A percentile compares a stretch with the other conserved stretches of the same genome.
Evolutionary conservation across 1,140 invertebrate species (phyloP).

Genomic region (Coelopa frigida): DNA sequence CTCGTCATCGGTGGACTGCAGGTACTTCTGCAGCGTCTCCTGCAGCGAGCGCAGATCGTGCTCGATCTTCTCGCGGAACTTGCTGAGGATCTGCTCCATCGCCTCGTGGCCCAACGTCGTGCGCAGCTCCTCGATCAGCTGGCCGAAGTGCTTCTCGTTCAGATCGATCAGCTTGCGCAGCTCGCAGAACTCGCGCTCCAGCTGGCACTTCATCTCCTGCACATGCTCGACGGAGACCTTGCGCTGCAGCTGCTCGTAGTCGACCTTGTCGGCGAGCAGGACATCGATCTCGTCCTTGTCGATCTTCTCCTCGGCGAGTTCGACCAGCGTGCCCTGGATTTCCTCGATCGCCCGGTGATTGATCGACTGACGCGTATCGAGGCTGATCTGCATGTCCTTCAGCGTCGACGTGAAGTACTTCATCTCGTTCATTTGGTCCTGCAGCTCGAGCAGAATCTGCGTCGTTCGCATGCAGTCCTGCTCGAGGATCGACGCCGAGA

Average conservation of each 20-base stretch:
- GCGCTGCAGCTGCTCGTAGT: slow-evolving; percentile 54
- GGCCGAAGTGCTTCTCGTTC: slow-evolving; percentile 56
- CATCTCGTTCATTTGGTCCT: slow-evolving; percentile 20
- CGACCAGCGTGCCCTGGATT: slow-evolving; percentile 23
- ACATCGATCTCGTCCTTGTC: slow-evolving; percentile 61
- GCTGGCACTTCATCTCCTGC: slow-evolving; percentile 56
- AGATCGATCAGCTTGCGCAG: slow-evolving; percentile 54
- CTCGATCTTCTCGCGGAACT: slow-evolving; percentile 59
- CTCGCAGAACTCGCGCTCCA: slow-evolving; percentile 55
- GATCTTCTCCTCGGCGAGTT: slow-evolving; percentile 46
- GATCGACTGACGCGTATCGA: background rate
- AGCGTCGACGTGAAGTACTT: slow-evolving; percentile 8
- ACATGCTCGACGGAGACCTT: slow-evolving; percentile 67
- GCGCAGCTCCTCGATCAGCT: slow-evolving; percentile 58
- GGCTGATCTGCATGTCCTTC: slow-evolving; percentile 4
- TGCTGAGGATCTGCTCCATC: slow-evolving; percentile 58
- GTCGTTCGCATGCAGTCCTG: slow-evolving; percentile 26
- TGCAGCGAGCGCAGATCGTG: slow-evolving; percentile 55
- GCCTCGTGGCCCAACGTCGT: slow-evolving; percentile 59
- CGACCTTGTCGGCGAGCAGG: slow-evolving; percentile 62
- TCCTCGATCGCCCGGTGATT: slow-evolving; percentile 10
- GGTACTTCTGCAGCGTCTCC: slow-evolving; percentile 52
- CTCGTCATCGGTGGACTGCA: slow-evolving; percentile 47
- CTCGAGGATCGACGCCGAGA: slow-evolving; percentile 21
- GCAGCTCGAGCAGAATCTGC: slow-evolving; percentile 24